A percentile compares a stretch with the other conserved stretches of the same genome.
Conservation (phyloP, 1,140 invertebrate species). For the Callitettix versicolor region DNA sequence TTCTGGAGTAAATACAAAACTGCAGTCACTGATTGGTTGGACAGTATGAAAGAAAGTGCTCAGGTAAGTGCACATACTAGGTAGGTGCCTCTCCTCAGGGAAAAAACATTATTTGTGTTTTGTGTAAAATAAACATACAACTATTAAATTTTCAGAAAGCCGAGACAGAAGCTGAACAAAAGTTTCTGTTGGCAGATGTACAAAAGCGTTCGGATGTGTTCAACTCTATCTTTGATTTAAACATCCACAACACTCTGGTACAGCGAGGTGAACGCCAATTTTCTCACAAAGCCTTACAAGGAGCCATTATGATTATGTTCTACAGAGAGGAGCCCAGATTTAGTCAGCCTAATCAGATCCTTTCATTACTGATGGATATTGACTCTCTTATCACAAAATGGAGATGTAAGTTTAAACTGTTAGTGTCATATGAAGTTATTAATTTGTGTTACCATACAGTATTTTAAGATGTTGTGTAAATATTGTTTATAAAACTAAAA, state of each 20-base stretch:
- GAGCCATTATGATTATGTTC: conserved; percentile 93
- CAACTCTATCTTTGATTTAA: conserved; percentile 77
- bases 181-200: conserved; percentile 53
- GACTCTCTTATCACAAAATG: conserved; percentile 98
- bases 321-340: conserved; percentile 94
- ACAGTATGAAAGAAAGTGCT: conserved; percentile 50
- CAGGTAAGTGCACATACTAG: conserved; percentile 40
- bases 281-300: conserved; percentile 82
- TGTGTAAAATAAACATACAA: too few relatives aligned
- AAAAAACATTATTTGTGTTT: too few relatives aligned
- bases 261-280: conserved; percentile 80
- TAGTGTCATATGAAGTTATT: neutral
- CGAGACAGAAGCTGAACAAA: conserved; percentile 41
- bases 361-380: conserved; percentile 92
- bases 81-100: too few relatives aligned
- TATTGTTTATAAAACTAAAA: too few relatives aligned
- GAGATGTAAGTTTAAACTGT: conserved; percentile 70
- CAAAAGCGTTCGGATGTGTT: conserved; percentile 73
- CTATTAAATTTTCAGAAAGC: conserved; percentile 43
- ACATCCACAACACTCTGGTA: conserved; percentile 68
- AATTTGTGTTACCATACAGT: too few relatives aligned
- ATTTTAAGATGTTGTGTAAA: too few relatives aligned
- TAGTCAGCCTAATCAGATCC: conserved; percentile 90
- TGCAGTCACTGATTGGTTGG: conserved; percentile 63
- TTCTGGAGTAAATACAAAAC: conserved; percentile 87